These are phyloP conservation scores for Thyatira batis DNA, from an alignment of 2,888 invertebrate species.

Conservation along the genomic window DNA sequence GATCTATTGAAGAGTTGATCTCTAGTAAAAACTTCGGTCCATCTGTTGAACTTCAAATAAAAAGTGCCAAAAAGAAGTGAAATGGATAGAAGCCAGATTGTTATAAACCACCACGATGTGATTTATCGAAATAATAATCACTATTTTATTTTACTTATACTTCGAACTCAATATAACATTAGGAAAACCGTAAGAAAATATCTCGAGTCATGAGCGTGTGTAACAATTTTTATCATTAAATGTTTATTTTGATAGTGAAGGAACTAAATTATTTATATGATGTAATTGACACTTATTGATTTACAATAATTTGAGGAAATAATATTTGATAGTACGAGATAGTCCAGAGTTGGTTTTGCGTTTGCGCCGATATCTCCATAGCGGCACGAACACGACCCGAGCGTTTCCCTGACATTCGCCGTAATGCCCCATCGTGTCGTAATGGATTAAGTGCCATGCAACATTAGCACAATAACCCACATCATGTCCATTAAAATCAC, in stretches of 20 bases:
- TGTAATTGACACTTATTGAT: no score
- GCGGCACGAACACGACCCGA: conserved; percentile 20
- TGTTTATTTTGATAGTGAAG: no score
- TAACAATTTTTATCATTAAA: no score
- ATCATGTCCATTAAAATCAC: conserved; percentile 55
- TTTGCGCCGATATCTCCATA: background rate
- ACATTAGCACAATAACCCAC: conserved; percentile 74
- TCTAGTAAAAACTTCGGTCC: conserved; percentile 57
- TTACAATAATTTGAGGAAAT: no score
- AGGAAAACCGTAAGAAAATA: no score
- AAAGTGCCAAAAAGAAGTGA: conserved; percentile 61
- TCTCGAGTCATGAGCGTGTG: no score
- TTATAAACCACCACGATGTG: conserved; percentile 11
- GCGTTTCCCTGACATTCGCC: conserved; percentile 31
- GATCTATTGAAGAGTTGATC: conserved; percentile 58
- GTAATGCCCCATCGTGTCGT: conserved; percentile 43
- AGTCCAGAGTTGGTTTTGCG: background rate
- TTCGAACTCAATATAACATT: no score
- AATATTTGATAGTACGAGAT: no score
- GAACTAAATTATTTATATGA: no score
- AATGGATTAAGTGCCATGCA: conserved; percentile 61
- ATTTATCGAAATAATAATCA: background rate
- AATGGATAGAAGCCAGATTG: conserved; percentile 38
- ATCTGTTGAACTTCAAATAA: conserved; percentile 57
- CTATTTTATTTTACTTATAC: background rate